Evolutionary conservation across 1,140 invertebrate species (phyloP).

Genomic region (Trachymyrmex septentrionalis): DNA sequence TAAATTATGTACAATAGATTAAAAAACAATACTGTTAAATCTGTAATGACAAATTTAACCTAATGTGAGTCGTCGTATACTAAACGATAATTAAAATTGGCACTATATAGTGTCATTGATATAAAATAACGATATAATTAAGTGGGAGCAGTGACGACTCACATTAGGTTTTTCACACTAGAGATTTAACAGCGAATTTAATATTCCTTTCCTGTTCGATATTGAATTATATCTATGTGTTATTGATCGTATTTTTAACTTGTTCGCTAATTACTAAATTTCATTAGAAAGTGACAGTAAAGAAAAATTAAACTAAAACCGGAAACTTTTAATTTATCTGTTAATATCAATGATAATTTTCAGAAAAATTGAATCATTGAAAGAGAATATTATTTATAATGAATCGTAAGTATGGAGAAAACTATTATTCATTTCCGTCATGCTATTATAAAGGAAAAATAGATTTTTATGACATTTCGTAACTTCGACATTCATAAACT

Average conservation of each 20-base stretch:
- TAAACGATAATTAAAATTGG: too few species aligned
- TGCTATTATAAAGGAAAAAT: not conserved
- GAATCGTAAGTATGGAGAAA: not conserved
- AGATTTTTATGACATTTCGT: not conserved
- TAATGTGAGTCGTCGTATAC: too few species aligned
- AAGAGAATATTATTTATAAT: not conserved
- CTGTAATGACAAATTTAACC: too few species aligned
- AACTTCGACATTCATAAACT: not conserved
- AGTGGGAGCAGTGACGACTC: too few species aligned
- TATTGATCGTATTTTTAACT: not conserved
- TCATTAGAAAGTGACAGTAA: not conserved
- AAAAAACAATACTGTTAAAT: not conserved
- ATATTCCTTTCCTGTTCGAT: not conserved
- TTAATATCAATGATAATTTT: not conserved
- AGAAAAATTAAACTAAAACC: not conserved
- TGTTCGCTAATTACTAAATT: not conserved
- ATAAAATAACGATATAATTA: too few species aligned
- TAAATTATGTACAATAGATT: slow-evolving; percentile 17
- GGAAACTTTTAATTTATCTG: not conserved
- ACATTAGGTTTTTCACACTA: too few species aligned
- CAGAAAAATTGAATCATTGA: not conserved
- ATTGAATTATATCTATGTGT: not conserved
- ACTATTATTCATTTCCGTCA: not conserved
- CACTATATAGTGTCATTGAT: too few species aligned
- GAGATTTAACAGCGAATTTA: not conserved